phyloP scores from a whole-genome alignment of 2,888 invertebrate genomes.

The Luffia ferchaultella region DNA sequence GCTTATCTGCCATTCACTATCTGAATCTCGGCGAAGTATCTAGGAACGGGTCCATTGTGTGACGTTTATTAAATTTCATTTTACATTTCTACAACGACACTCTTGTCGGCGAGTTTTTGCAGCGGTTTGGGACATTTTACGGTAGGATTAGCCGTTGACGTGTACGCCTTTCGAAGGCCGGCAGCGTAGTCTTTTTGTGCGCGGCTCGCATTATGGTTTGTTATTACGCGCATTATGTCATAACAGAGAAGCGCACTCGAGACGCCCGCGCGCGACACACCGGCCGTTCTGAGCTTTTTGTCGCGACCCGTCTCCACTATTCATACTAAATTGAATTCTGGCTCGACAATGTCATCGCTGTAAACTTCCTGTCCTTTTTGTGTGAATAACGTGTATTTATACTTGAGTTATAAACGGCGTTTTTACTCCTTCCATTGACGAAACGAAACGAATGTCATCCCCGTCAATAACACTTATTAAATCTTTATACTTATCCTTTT shows the following conservation, averaged over 20 bases:
- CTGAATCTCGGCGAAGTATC: slow-evolving; percentile 51
- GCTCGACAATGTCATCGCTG: slow-evolving; percentile 50
- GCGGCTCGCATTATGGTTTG: slow-evolving; percentile 44
- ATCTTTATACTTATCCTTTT: neutral
- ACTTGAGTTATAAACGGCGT: neutral
- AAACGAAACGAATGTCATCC: too few species aligned
- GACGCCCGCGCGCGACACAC: slow-evolving; percentile 10
- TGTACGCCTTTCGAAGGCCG: slow-evolving; percentile 41
- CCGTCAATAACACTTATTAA: neutral
- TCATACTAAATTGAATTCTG: slow-evolving; percentile 54
- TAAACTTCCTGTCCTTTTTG: slow-evolving; percentile 51
- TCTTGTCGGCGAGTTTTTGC: slow-evolving; percentile 60
- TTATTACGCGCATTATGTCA: slow-evolving; percentile 64
- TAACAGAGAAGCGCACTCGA: slow-evolving; percentile 55
- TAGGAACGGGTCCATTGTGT: slow-evolving; percentile 49
- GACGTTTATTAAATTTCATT: slow-evolving; percentile 66
- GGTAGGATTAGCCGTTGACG: slow-evolving; percentile 56
- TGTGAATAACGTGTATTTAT: neutral
- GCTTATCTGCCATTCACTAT: slow-evolving; percentile 63
- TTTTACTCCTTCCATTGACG: too few species aligned
- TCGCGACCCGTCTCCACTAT: slow-evolving; percentile 22
- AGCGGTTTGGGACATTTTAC: slow-evolving; percentile 62
- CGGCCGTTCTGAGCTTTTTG: slow-evolving; percentile 42
- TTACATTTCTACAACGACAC: slow-evolving; percentile 64
- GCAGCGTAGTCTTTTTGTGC: slow-evolving; percentile 53